Evolutionary conservation across 2,888 invertebrate species (phyloP).

Genomic region (Heliconius ismenius): DNA sequence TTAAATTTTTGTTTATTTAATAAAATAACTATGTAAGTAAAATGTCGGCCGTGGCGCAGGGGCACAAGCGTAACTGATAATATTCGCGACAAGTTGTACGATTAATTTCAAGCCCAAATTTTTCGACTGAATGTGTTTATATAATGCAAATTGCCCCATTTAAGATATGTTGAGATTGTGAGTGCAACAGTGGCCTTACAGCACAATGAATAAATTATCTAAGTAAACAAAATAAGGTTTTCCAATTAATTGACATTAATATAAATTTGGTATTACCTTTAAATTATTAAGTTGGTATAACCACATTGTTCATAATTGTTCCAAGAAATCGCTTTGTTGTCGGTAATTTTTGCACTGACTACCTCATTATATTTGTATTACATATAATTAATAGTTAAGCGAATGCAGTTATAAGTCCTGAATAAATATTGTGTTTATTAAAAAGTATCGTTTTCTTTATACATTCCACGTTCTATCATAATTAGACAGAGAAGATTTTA

Average conservation of each 20-base stretch:
- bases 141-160: slow-evolving; percentile 11
- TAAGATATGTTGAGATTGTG: slow-evolving; percentile 3
- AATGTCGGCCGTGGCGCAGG: too few species aligned
- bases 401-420: background rate
- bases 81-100: too few species aligned
- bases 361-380: background rate
- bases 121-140: background rate
- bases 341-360: slow-evolving; percentile 8
- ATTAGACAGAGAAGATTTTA: background rate
- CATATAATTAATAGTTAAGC: background rate
- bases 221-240: background rate
- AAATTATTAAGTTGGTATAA: background rate
- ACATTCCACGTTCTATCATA: background rate
- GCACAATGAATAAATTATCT: background rate
- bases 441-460: background rate
- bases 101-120: background rate
- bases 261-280: background rate
- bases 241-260: background rate
- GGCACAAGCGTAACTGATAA: too few species aligned
- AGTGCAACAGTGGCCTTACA: slow-evolving; percentile 15
- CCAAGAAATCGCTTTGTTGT: slow-evolving; percentile 12
- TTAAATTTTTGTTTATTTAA: too few species aligned
- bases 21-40: too few species aligned
- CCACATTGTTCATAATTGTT: background rate
- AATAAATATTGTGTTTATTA: slow-evolving; percentile 14